Evolutionary conservation across 2,797 vertebrate genomes (phyloP).

Genomic region (Hyperoplus immaculatus): DNA sequence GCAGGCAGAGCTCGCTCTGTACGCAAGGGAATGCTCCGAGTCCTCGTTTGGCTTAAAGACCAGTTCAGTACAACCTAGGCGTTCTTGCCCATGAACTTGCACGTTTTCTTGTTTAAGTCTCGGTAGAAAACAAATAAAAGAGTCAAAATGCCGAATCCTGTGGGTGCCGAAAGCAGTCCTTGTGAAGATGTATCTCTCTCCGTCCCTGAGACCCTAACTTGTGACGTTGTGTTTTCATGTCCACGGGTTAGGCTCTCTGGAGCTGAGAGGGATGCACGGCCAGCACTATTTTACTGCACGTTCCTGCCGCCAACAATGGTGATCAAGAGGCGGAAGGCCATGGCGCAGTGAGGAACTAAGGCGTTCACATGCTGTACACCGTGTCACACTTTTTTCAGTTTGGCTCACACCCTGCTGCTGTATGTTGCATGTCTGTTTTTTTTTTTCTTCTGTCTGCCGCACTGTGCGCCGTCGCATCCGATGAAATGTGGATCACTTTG

Average conservation of each 20-base stretch:
- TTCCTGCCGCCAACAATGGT: slow-evolving; percentile 72
- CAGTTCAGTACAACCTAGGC: neutral
- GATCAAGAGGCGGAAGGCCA: slow-evolving; percentile 35
- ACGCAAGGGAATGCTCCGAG: slow-evolving; percentile 21
- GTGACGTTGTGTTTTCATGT: slow-evolving; percentile 99
- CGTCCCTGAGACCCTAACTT: slow-evolving; percentile 99
- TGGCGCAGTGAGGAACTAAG: slow-evolving; percentile 65
- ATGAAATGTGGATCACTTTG: slow-evolving; percentile 9
- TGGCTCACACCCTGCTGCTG: slow-evolving; percentile 27
- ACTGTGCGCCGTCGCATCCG: neutral
- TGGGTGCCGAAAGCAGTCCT: slow-evolving; percentile 42
- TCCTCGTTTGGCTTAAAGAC: slow-evolving; percentile 56
- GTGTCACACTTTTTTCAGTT: slow-evolving; percentile 28
- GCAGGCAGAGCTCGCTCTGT: slow-evolving; percentile 8
- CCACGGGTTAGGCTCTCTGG: slow-evolving; percentile 99
- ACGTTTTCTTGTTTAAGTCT: neutral
- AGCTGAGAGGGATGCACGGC: slow-evolving; percentile 95
- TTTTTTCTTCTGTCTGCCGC: slow-evolving; percentile 14
- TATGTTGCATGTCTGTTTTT: slow-evolving; percentile 20
- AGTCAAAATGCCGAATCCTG: neutral
- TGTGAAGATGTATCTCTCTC: slow-evolving; percentile 90
- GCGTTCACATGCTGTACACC: slow-evolving; percentile 37
- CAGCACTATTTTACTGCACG: slow-evolving; percentile 77
- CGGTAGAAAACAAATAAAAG: neutral
- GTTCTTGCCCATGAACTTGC: neutral